Evolutionary conservation across 2,797 vertebrate genomes (phyloP), one percentile per base, ranked within the genome.

Genomic region (Anguilla marmorata): DNA sequence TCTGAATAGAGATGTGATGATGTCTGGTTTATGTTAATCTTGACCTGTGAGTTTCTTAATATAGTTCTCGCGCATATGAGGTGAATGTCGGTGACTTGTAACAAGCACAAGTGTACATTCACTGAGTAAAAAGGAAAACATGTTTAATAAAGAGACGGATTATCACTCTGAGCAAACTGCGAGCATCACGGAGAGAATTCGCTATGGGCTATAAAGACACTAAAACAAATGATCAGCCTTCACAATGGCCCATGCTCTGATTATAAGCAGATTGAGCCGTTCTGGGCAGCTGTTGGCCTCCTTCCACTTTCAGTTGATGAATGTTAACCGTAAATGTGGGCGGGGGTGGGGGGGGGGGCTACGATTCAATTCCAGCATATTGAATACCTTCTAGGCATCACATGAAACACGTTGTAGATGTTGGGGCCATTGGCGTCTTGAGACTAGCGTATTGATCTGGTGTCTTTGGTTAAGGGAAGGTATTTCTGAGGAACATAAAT

Each of bases 401-500:
- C 74, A 19, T 79, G 74, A 79, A 79, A 41, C 74, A 21, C 74
- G 41, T 21, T 41, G 74, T 41, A 37, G 72, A 76, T 76, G n/a
- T n/a, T 76, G 72, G 33, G 74, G 37, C 74, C 74, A 37, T 79
- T 19, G 74, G 74, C 21, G 37, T 41, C 74, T 41, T 79, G 74
- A 41, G 74, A 79, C 37, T 21, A 5, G 37, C 1, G 16, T 79
- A 79, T 79, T 41, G 74, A 79, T 79, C 74, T 37, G 45, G 37
- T 45, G 33, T 45, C 33, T 79, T 79, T 79, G 74, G 14, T 79
- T 79, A 41, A 79, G 37, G 74, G 74, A 79, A 79, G 74, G 74
- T 41, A 79, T 79, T 79, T 41, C 74, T 79, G 74, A 41, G 74
- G 74, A 79, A 45, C 74, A 79, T 79, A 41, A 79, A 79, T 79